Evolutionary conservation across 2,113 vertebrate species (phyloP), one percentile per base, ranked within the genome.

Genomic region (Laticauda colubrina): DNA sequence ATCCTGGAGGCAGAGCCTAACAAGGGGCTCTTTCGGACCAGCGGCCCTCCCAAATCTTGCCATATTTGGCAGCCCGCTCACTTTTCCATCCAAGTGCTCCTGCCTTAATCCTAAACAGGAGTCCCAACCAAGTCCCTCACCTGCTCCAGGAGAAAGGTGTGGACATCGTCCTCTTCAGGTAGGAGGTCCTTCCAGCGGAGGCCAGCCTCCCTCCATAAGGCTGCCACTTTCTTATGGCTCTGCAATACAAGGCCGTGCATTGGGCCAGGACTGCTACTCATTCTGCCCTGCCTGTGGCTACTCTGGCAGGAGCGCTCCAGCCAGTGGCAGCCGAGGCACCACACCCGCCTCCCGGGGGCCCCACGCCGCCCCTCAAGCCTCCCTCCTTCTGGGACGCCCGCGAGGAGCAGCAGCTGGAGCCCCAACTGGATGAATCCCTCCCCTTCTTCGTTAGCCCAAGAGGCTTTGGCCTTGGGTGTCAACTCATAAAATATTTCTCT

Each of bases 151-250:
- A 99, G 98, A 96, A 99, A 99, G 96, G 97, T 96, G 94, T 98
- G 98, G 95, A 99, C 98, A 87, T 99, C 98, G 93, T 99, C 98
- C 91, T 98, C 98, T 96, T 99, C 98, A 1, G 98, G 98, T 94
- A 99, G 96, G 94, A 98, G 97, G 96, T 99, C 98, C 54, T 96
- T 98, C 99, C 98, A 99, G 95, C 97, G 98, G 94, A 99, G 98
- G 95, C 97, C 98, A 94, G 98, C 97, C 93, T 99, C 99, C 95
- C 98, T 98, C 99, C 99, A 99, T 87, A 99, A 97, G 95, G 98
- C 98, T 94, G 98, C 98, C 94, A 99, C 98, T 98, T 98, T 99
- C 97, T 98, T 99, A 98, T 99, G 99, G 99, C 99, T 99, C 99
- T 99, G 96, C 94, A 97, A 97, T 75, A 96, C 94, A 98, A 94